These are phyloP conservation scores for Noturus placidus DNA, from an alignment of 2,113 vertebrate genomes.

Conservation along the genomic window DNA sequence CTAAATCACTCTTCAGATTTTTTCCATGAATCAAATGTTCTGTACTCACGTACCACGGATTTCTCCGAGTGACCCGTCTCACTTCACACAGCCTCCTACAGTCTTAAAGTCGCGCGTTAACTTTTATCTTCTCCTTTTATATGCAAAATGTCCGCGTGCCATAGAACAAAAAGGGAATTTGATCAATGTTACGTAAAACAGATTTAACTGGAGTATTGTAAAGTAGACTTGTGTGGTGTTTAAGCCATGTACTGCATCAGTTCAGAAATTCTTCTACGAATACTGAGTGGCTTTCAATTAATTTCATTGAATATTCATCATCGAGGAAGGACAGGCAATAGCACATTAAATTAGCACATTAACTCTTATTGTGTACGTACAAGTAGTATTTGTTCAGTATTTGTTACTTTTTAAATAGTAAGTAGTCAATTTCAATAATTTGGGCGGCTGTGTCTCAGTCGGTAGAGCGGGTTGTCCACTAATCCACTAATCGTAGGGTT, in stretches of 20 bases:
- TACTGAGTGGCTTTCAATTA: background rate
- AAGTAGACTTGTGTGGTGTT: background rate
- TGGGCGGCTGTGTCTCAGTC: too few relatives aligned
- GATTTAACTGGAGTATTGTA: background rate
- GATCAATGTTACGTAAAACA: background rate
- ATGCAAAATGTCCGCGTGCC: background rate
- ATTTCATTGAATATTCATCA: too few relatives aligned
- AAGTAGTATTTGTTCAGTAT: too few relatives aligned
- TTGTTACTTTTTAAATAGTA: too few relatives aligned
- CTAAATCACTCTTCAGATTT: background rate
- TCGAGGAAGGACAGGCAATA: background rate
- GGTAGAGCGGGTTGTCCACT: too few relatives aligned
- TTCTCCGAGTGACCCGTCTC: background rate
- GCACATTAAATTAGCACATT: background rate
- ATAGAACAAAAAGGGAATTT: background rate
- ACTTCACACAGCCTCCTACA: background rate
- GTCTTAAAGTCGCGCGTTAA: background rate
- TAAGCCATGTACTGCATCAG: background rate
- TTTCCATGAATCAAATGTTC: background rate
- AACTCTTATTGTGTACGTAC: too few relatives aligned
- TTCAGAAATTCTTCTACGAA: too few relatives aligned
- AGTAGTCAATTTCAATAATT: too few relatives aligned
- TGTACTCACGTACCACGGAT: background rate
- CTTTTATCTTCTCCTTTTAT: background rate
- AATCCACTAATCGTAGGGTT: too few relatives aligned